Conservation (phyloP, 2,888 invertebrate species). For the Hirudinaria manillensis region DNA sequence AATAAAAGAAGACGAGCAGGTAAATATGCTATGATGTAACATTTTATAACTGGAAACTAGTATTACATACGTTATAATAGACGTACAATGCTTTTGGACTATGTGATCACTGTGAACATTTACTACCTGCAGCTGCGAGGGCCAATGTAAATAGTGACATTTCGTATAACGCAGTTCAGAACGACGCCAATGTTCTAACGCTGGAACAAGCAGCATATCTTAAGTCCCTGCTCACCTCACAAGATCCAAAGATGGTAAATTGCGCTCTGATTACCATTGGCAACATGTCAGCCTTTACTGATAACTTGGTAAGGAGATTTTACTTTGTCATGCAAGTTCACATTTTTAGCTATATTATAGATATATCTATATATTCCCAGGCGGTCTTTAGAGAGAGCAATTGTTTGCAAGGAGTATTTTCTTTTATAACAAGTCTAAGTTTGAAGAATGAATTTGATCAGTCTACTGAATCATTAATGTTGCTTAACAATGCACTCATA, state of each 20-base stretch:
- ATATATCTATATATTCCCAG: not conserved
- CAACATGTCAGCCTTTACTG: constrained; percentile 22
- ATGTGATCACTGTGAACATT: no score
- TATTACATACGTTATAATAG: no score
- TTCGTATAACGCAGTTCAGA: no score
- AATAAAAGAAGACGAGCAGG: no score
- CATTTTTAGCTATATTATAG: not conserved
- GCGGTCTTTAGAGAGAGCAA: not conserved
- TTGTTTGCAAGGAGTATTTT: constrained; percentile 6
- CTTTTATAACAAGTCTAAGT: not conserved
- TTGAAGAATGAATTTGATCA: not conserved
- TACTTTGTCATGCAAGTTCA: not conserved
- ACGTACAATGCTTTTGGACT: no score
- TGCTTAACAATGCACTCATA: constrained; percentile 12
- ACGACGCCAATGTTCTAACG: not conserved
- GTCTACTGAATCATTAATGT: not conserved
- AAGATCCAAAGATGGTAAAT: not conserved
- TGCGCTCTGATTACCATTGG: constrained; percentile 22
- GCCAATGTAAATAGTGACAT: no score
- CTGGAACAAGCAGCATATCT: not conserved
- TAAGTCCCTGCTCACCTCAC: not conserved
- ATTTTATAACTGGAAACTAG: no score
- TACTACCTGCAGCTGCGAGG: no score
- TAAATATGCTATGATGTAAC: no score
- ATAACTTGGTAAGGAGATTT: constrained; percentile 19